A percentile compares a stretch with the other conserved stretches of the same genome.
Conservation (phyloP, 2,797 vertebrate genomes). For the Phataginus tricuspis region DNA sequence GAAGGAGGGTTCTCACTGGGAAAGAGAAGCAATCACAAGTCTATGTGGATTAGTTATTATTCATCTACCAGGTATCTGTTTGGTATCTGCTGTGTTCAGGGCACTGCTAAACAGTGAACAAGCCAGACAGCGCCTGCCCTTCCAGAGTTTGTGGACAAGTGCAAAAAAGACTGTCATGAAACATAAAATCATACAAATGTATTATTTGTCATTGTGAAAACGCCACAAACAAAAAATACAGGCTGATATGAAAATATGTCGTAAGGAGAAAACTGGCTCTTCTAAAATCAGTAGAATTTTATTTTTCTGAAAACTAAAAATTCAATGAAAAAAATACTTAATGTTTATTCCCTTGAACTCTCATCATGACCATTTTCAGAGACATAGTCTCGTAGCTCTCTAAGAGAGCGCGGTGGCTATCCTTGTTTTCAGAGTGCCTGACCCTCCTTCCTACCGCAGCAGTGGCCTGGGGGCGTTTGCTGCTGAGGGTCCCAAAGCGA, state of each 20-base stretch:
- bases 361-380: background rate
- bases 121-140: background rate
- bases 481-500: background rate
- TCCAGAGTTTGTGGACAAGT: background rate
- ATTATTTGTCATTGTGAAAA: background rate
- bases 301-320: conserved; percentile 27
- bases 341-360: background rate
- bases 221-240: background rate
- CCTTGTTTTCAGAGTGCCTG: background rate
- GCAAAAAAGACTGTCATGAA: conserved; percentile 21
- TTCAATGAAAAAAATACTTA: background rate
- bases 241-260: background rate
- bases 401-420: background rate
- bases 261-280: background rate
- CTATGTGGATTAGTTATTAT: background rate
- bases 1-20: background rate
- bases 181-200: background rate
- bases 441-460: background rate
- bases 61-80: background rate
- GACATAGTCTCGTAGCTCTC: background rate
- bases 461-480: background rate
- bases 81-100: background rate
- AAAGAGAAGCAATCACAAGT: background rate
- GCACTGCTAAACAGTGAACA: background rate
- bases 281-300: background rate